A percentile compares a stretch with the other conserved stretches of the same genome.
Conservation (phyloP, 2,888 invertebrate genomes). For the Drosophila stalkeri region DNA sequence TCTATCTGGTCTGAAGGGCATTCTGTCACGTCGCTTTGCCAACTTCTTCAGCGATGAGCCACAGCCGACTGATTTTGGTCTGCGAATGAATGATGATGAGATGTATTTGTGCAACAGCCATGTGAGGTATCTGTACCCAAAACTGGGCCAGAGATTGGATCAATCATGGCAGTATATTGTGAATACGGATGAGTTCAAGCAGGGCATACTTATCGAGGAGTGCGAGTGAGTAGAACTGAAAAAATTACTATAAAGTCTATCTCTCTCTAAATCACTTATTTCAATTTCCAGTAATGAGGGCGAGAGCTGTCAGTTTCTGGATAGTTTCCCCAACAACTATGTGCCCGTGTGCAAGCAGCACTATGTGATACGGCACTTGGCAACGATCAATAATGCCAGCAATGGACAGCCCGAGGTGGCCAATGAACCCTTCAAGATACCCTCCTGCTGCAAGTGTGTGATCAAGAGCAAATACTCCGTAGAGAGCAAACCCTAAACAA, state of each 20-base stretch:
- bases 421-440: constrained; percentile 87
- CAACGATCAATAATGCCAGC: constrained; percentile 85
- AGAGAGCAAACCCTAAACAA: constrained; percentile 38
- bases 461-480: constrained; percentile 85
- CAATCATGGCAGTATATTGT: constrained; percentile 89
- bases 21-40: constrained; percentile 72
- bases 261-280: not conserved
- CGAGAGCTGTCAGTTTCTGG: constrained; percentile 84
- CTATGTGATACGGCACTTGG: constrained; percentile 82
- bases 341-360: constrained; percentile 64
- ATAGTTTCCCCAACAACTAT: constrained; percentile 64
- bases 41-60: constrained; percentile 83
- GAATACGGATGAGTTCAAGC: constrained; percentile 89
- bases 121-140: constrained; percentile 87
- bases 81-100: constrained; percentile 85
- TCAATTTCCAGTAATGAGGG: constrained; percentile 84
- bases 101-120: constrained; percentile 85
- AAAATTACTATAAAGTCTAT: not conserved
- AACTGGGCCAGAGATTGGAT: constrained; percentile 87
- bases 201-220: constrained; percentile 90
- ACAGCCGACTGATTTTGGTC: constrained; percentile 85
- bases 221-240: constrained; percentile 88
- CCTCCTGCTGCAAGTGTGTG: constrained; percentile 91
- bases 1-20: constrained; percentile 75
- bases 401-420: constrained; percentile 83